Conservation (phyloP, 2,888 invertebrate species). For the Dichetophora obliterata region DNA sequence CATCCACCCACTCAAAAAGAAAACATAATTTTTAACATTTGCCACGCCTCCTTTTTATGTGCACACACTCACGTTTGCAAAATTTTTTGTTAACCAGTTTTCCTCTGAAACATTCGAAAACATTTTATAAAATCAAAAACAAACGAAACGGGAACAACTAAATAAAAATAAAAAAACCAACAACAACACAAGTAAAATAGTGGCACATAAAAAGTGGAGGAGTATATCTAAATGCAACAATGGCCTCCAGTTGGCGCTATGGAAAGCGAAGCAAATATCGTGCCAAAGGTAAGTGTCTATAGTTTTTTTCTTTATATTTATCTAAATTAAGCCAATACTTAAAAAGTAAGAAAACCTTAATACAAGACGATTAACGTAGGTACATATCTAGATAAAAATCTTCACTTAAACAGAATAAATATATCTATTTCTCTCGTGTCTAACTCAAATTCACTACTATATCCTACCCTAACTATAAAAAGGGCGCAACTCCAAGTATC, state of each 20-base stretch:
- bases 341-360: no score
- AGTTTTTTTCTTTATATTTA: no score
- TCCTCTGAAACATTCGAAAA: neutral
- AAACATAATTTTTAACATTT: neutral
- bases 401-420: no score
- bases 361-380: no score
- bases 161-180: constrained; percentile 3
- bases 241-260: constrained; percentile 70
- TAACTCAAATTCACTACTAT: no score
- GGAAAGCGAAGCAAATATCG: constrained; percentile 68
- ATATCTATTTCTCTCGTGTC: no score
- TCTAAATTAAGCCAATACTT: neutral
- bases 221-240: constrained; percentile 52
- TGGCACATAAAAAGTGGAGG: neutral
- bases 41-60: constrained; percentile 9
- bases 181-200: neutral
- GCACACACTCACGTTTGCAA: neutral
- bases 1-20: neutral
- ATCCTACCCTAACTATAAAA: no score
- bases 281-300: constrained; percentile 65
- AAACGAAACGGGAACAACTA: neutral
- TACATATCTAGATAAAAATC: no score
- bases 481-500: no score
- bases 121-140: neutral
- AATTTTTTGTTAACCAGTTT: neutral